phyloP scores from a whole-genome alignment of 2,113 vertebrate species.

The Puma concolor region DNA sequence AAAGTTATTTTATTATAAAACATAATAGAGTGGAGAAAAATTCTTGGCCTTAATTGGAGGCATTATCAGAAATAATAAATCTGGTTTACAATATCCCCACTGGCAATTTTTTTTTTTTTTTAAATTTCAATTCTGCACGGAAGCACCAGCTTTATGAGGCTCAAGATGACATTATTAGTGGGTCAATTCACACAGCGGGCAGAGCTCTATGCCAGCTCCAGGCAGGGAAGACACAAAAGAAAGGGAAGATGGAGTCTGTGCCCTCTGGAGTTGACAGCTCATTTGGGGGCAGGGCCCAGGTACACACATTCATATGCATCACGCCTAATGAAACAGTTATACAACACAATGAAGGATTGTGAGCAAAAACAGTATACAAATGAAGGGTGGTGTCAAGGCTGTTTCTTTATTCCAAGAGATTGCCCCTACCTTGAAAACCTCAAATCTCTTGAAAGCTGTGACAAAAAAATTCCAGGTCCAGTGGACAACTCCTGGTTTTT shows the following conservation, averaged over 20 bases:
- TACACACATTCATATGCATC: not conserved
- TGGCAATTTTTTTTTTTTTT: not conserved
- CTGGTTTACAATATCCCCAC: constrained; percentile 44
- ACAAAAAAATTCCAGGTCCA: not conserved
- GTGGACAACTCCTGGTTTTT: not conserved
- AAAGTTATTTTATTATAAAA: constrained; percentile 70
- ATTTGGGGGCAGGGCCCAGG: not conserved
- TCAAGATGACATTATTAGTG: constrained; percentile 36
- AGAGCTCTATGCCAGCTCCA: not conserved
- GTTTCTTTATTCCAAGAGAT: not conserved
- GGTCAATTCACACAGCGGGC: not conserved
- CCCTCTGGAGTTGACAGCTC: not conserved
- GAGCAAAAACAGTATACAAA: not conserved
- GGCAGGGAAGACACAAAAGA: not conserved
- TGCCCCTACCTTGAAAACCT: not conserved
- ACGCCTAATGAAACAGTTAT: not conserved
- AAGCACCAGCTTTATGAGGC: constrained; percentile 43
- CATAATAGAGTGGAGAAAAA: constrained; percentile 39
- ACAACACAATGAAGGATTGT: not conserved
- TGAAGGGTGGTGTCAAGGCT: not conserved
- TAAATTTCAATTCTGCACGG: constrained; percentile 12
- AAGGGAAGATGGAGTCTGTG: not conserved
- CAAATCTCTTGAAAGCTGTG: constrained; percentile 7
- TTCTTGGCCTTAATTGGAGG: constrained; percentile 57
- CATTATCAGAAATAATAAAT: constrained; percentile 62